These are phyloP conservation scores for Alosa alosa DNA, from an alignment of 2,113 vertebrate genomes.

Conservation along the genomic window DNA sequence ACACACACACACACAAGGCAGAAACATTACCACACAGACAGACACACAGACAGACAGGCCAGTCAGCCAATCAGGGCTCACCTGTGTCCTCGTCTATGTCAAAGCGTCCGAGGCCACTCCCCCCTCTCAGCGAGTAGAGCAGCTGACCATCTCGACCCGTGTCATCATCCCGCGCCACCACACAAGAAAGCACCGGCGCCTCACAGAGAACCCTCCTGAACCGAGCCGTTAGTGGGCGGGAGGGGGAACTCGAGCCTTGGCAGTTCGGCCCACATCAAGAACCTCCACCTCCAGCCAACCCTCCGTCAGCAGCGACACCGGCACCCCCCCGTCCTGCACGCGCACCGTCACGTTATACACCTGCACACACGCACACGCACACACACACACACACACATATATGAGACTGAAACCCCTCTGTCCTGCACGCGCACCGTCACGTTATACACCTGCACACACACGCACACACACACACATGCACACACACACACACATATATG, in stretches of 20 bases:
- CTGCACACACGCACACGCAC: too few species aligned
- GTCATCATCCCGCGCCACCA: conserved; percentile 85
- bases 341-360: too few species aligned
- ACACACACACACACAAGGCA: conserved; percentile 1
- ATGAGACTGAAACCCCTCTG: conserved; percentile 86
- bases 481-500: background rate
- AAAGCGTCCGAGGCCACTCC: conserved; percentile 92
- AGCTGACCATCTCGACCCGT: conserved; percentile 80
- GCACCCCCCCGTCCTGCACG: conserved; percentile 92
- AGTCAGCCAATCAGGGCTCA: conserved; percentile 58
- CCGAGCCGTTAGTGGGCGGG: conserved; percentile 78
- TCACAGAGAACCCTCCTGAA: conserved; percentile 93
- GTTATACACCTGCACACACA: conserved; percentile 85
- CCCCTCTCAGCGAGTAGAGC: conserved; percentile 83
- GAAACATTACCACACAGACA: background rate
- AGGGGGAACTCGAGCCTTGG: too few species aligned
- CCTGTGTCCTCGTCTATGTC: conserved; percentile 94
- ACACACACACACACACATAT: conserved; percentile 60
- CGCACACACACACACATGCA: conserved; percentile 42
- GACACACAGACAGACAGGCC: conserved; percentile 21
- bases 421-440: conserved; percentile 92
- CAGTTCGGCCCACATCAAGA: too few species aligned
- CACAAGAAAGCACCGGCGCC: too few species aligned
- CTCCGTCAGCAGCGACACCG: conserved; percentile 87
- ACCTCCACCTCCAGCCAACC: conserved; percentile 95